Base-by-base conservation (phyloP, 2,797 vertebrate species). In the Microcaecilia unicolor region DNA sequence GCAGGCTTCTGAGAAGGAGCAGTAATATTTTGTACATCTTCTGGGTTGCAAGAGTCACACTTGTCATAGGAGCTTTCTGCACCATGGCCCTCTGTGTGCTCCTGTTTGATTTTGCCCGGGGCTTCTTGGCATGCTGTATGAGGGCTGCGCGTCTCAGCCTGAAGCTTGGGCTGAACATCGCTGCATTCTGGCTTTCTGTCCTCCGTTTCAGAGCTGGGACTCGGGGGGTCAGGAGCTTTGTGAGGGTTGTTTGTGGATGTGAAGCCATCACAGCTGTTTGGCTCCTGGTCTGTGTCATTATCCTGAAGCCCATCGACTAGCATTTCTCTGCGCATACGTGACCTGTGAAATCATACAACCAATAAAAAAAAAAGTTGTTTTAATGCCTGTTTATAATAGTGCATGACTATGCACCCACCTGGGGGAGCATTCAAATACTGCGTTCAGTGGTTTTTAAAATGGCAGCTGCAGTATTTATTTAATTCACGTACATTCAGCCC, bases 301-400 rank as follows among this genome's bases (percentile, higher is more conserved):
- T 97, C 94, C 41, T 89, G 93, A 0, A 87, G 44, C 6, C 93
- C 93, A 32, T 85, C 84, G 81, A 96, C 81, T 51, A 99, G 77
- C 58, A 95, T 92, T 73, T 98, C 96, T 20, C 96, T 81, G 29
- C 93, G 88, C 91, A 99, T 98, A 48, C 96, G 84, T 21, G 96
- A 99, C 84, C 96, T 99, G 83, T n/a, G 31, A 47, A 12, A 44
- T 18, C 11, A 44, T 28, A 58, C 42, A 55, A 46, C 38, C 1
- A 0, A 0, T 0, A 21, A 15, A n/a, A n/a, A n/a, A n/a, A n/a
- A n/a, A n/a, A n/a, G n/a, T n/a, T n/a, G n/a, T n/a, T n/a, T n/a
- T n/a, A n/a, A n/a, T n/a, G n/a, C n/a, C n/a, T n/a, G n/a, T n/a
- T n/a, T n/a, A n/a, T n/a, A n/a, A n/a, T n/a, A n/a, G n/a, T n/a